Conservation (phyloP, 2,113 vertebrate genomes). For the rabbit (Oryctolagus cuniculus) region DNA sequence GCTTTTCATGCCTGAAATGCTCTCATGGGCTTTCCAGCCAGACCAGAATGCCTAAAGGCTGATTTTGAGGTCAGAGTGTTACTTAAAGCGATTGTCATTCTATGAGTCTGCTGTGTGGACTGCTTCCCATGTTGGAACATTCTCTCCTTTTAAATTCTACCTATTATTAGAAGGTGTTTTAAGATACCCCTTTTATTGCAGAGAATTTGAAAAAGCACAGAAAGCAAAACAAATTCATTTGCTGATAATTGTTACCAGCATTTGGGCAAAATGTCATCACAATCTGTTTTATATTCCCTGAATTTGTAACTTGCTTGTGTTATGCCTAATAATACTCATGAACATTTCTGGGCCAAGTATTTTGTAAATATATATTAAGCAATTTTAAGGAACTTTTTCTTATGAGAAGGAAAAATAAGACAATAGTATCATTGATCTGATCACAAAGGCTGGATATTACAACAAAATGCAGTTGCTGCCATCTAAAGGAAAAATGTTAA, state of each 20-base stretch:
- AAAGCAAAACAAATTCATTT: constrained; percentile 1
- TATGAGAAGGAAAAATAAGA: constrained; percentile 49
- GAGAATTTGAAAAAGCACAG: neutral
- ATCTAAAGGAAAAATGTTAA: constrained; percentile 54
- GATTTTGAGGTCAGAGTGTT: too few species aligned
- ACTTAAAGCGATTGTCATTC: too few species aligned
- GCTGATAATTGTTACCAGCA: neutral
- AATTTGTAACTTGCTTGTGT: neutral
- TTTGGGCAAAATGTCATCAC: neutral
- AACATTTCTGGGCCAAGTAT: neutral
- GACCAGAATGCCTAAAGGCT: too few species aligned
- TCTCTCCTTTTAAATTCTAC: too few species aligned
- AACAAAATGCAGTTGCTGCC: constrained; percentile 20
- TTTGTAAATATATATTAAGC: constrained; percentile 30
- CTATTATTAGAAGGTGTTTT: neutral
- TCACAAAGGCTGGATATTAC: neutral
- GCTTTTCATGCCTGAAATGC: too few species aligned
- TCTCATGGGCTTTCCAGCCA: too few species aligned
- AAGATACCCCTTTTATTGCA: neutral
- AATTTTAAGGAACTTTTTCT: neutral
- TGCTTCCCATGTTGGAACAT: too few species aligned
- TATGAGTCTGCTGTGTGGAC: too few species aligned
- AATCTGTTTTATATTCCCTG: neutral
- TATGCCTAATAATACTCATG: neutral
- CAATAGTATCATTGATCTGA: neutral